Percentiles rank a stretch among this genome's conserved stretches.
Evolutionary conservation across 2,888 invertebrate species (phyloP).

Genomic region (Nemapogon koenigi): DNA sequence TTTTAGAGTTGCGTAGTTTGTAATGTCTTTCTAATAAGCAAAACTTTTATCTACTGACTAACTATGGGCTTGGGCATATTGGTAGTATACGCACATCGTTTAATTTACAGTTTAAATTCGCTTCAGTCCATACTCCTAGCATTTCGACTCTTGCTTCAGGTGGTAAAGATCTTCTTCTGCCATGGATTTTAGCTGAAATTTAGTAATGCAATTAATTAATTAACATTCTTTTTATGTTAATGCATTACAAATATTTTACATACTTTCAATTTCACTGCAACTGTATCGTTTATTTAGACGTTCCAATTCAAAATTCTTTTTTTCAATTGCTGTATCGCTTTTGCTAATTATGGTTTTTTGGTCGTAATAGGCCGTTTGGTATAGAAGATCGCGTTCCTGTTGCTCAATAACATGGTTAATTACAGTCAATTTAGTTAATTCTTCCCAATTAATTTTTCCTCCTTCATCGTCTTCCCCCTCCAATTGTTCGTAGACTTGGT

Average conservation of each 20-base stretch:
- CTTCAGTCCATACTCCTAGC: slow-evolving; percentile 57
- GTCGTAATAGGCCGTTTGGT: slow-evolving; percentile 33
- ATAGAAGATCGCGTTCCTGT: slow-evolving; percentile 47
- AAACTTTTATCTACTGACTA: too few relatives aligned
- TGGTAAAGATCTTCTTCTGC: slow-evolving; percentile 28
- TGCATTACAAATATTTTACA: background rate
- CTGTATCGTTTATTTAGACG: slow-evolving; percentile 37
- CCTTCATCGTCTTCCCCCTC: slow-evolving; percentile 49
- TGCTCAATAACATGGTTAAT: slow-evolving; percentile 55
- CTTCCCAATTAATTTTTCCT: slow-evolving; percentile 56
- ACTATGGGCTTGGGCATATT: too few relatives aligned
- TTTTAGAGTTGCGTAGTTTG: too few relatives aligned
- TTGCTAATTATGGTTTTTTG: slow-evolving; percentile 39
- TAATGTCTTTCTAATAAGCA: too few relatives aligned
- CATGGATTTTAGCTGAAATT: slow-evolving; percentile 26
- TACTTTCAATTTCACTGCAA: slow-evolving; percentile 50
- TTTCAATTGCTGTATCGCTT: slow-evolving; percentile 40
- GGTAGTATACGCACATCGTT: slow-evolving; percentile 39
- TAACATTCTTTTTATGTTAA: background rate
- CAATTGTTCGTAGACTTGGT: slow-evolving; percentile 67
- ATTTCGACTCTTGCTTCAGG: slow-evolving; percentile 48
- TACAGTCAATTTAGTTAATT: slow-evolving; percentile 52
- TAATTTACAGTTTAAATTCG: slow-evolving; percentile 55
- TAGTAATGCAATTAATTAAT: background rate
- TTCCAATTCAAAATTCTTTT: slow-evolving; percentile 27